Percentiles rank a stretch among this genome's conserved stretches.
These are phyloP conservation scores for Phthorimaea operculella DNA, from an alignment of 1,140 invertebrate species.

Conservation along the genomic window DNA sequence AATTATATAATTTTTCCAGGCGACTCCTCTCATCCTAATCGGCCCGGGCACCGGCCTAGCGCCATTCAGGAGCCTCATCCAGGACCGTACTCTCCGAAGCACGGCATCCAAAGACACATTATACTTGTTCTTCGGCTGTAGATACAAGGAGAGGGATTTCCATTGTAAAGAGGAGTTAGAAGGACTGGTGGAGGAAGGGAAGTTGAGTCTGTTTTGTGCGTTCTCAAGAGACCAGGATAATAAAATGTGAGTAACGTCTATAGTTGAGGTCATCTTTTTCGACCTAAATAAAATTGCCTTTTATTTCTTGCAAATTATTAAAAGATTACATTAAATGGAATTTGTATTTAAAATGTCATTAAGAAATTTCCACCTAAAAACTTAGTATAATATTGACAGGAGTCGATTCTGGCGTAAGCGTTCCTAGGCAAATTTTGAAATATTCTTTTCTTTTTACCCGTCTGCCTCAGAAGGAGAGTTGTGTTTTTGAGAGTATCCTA, in stretches of 20 bases:
- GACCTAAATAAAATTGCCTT: too few species aligned
- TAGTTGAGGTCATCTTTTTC: too few species aligned
- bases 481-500: too few species aligned
- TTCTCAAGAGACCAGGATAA: constrained; percentile 92
- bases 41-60: constrained; percentile 97
- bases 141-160: constrained; percentile 84
- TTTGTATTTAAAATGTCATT: too few species aligned
- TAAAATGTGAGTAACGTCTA: constrained; percentile 77
- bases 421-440: too few species aligned
- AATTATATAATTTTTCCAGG: neutral
- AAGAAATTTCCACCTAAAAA: too few species aligned
- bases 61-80: constrained; percentile 89
- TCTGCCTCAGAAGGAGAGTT: too few species aligned
- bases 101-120: constrained; percentile 65
- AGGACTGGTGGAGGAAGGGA: constrained; percentile 61
- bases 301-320: too few species aligned
- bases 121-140: constrained; percentile 92
- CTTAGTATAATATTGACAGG: too few species aligned
- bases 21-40: constrained; percentile 82
- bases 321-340: too few species aligned
- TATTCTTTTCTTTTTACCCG: too few species aligned
- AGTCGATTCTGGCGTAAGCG: too few species aligned
- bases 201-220: constrained; percentile 81
- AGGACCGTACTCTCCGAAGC: constrained; percentile 69
- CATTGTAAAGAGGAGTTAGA: constrained; percentile 84